phyloP scores from a whole-genome alignment of 1,140 invertebrate genomes.

The Pinna nobilis region DNA sequence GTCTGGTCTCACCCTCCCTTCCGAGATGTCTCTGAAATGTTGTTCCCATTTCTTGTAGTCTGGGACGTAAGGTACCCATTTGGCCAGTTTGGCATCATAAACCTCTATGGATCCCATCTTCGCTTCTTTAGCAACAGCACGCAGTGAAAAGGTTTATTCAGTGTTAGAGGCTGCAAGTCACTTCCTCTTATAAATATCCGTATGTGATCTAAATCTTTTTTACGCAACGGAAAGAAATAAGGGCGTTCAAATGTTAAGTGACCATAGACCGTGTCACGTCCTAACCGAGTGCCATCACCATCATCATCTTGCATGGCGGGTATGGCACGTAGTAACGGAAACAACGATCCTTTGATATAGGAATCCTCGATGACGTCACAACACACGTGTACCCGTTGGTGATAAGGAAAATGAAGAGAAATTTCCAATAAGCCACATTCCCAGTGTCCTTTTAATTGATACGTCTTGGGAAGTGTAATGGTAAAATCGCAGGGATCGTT shows the following conservation, averaged over 20 bases:
- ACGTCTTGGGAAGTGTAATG: conserved; percentile 3
- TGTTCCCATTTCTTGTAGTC: conserved; percentile 21
- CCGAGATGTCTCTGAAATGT: conserved; percentile 15
- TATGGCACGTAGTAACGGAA: background rate
- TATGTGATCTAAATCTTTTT: background rate
- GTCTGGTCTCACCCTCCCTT: conserved; percentile 1
- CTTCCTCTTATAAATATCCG: conserved; percentile 16
- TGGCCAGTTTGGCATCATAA: background rate
- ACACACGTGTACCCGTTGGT: conserved; percentile 1
- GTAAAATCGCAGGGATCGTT: conserved; percentile 13
- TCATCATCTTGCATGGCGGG: background rate
- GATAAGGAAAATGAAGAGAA: background rate
- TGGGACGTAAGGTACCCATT: conserved; percentile 23
- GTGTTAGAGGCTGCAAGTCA: background rate
- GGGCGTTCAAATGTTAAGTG: background rate
- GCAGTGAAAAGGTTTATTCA: background rate
- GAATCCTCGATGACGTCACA: conserved; percentile 6
- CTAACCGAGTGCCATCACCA: background rate
- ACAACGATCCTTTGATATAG: background rate
- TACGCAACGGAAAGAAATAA: background rate
- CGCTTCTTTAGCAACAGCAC: conserved; percentile 16
- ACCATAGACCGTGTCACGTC: background rate
- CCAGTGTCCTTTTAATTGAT: background rate
- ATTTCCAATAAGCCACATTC: conserved; percentile 1
- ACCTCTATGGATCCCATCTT: conserved; percentile 5